Evolutionary conservation across 2,113 vertebrate genomes (phyloP), one percentile per base, ranked within the genome.

Genomic region (Bubalus kerabau): DNA sequence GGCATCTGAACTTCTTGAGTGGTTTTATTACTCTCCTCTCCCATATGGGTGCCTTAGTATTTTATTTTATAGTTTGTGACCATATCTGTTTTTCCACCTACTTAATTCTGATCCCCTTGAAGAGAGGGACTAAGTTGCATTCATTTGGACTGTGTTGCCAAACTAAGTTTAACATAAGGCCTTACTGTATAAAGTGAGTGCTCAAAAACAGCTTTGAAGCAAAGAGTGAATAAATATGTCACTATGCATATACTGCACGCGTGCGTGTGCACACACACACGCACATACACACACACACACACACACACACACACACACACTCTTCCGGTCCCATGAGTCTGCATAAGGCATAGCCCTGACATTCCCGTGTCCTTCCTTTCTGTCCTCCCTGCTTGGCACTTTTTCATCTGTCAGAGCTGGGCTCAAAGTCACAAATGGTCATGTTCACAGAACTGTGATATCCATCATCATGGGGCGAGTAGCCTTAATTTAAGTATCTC

Each of bases 231-330:
- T 59, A 32, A 46, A 48, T n/a, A 71, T 13, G 60, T 67, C 60
- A 46, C 19, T 46, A 5, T 92, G 48, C 36, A 17, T 16, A 64
- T 11, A 40, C 2, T 23, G 48, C 12, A 32, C 17, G 3, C 7
- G 14, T 0, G 6, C 13, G 0, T 13, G 57, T 3, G 0, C 16
- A 1, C 7, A 4, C 32, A 19, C 3, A 40, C 32, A 28, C 21
- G 23, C 28, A 62, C 26, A 2, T 28, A 64, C 32, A 5, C 62
- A 23, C 19, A 64, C 16, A 1, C 7, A 4, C 32, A n/a, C n/a
- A n/a, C n/a, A n/a, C n/a, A 23, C 19, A 64, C 26, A 24, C 28
- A 15, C 13, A 60, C 59, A 60, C 12, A 15, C 4, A 23, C 21
- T 26, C 59, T 32, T 32, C 26, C 16, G 40, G 24, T 52, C 32